Conservation (phyloP, 2,888 invertebrate species). For the Drosophila barbarae region DNA sequence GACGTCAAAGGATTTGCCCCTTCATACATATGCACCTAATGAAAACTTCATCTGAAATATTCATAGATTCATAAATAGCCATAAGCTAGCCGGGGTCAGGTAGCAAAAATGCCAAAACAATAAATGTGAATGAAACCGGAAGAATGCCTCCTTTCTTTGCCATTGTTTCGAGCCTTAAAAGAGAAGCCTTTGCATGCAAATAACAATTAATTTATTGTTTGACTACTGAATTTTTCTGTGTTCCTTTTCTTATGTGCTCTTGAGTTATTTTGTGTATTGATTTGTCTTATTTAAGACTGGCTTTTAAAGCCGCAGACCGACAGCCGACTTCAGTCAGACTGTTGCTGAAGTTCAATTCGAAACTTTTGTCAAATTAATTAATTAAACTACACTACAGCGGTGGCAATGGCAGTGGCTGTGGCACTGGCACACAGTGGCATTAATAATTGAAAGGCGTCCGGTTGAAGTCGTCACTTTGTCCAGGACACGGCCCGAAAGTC, state of each 20-base stretch:
- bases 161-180: slow-evolving; percentile 4
- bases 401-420: slow-evolving; percentile 5
- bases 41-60: slow-evolving; percentile 52
- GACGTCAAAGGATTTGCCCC: slow-evolving; percentile 32
- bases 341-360: slow-evolving; percentile 57
- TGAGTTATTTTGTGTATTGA: slow-evolving; percentile 31
- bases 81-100: slow-evolving; percentile 4
- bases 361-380: slow-evolving; percentile 73
- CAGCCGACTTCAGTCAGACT: slow-evolving; percentile 9
- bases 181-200: slow-evolving; percentile 30
- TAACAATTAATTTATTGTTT: slow-evolving; percentile 56
- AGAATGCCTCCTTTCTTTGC: slow-evolving; percentile 16
- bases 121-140: slow-evolving; percentile 19
- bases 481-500: slow-evolving; percentile 53
- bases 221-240: slow-evolving; percentile 1
- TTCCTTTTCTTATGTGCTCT: background rate
- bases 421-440: slow-evolving; percentile 47
- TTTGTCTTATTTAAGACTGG: slow-evolving; percentile 22
- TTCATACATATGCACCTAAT: slow-evolving; percentile 41
- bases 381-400: slow-evolving; percentile 61
- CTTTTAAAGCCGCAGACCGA: slow-evolving; percentile 51
- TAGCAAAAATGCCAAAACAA: slow-evolving; percentile 22
- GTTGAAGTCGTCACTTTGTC: slow-evolving; percentile 50
- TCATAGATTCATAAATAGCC: slow-evolving; percentile 39
- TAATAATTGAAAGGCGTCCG: slow-evolving; percentile 70